A percentile compares a stretch with the other conserved stretches of the same genome.
Conservation (phyloP, 2,113 vertebrate genomes). For the Chrysemys picta region DNA sequence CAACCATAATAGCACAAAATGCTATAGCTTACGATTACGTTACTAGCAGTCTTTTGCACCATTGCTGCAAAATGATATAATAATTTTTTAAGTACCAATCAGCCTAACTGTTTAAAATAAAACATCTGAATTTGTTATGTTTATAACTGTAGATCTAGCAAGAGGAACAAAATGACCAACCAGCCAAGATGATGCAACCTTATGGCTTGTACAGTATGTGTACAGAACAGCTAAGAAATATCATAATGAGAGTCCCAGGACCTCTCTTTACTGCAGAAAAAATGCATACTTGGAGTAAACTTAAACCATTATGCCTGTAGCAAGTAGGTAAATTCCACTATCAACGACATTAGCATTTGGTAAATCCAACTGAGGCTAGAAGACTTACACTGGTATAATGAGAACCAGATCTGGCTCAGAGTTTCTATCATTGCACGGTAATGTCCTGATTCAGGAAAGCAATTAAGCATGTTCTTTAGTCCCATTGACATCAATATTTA, state of each 20-base stretch:
- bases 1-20: not conserved
- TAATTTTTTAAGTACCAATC: not conserved
- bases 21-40: not conserved
- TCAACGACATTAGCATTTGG: not conserved
- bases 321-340: not conserved
- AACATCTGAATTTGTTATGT: not conserved
- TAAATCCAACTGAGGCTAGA: not conserved
- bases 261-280: constrained; percentile 22
- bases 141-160: not conserved
- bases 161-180: not conserved
- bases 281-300: not conserved
- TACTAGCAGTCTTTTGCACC: not conserved
- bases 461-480: not conserved
- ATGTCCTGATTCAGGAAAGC: not conserved
- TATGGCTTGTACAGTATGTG: not conserved
- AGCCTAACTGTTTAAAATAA: not conserved
- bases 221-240: not conserved
- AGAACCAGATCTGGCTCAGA: fast-evolving
- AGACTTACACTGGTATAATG: not conserved
- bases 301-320: not conserved
- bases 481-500: not conserved
- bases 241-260: not conserved
- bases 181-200: not conserved
- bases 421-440: not conserved
- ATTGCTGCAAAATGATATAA: not conserved